Conservation (phyloP, 1,140 invertebrate genomes). For the Drosophila malerkotliana region DNA sequence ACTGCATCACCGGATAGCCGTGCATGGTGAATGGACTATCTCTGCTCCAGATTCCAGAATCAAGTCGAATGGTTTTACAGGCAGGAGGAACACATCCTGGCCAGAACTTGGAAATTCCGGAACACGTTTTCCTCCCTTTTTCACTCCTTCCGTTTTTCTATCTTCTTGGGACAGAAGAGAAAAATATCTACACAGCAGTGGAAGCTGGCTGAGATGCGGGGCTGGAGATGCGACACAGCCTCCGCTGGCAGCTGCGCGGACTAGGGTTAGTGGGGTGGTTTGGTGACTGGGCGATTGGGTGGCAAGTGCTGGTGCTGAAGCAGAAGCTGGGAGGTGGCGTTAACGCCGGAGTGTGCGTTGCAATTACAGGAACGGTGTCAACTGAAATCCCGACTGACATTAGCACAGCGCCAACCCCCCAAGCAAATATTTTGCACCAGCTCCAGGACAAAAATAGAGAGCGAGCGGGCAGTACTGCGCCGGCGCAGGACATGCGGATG, state of each 20-base stretch:
- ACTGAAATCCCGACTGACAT: slow-evolving; percentile 70
- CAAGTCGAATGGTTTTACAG: slow-evolving; percentile 1
- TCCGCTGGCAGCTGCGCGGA: slow-evolving; percentile 60
- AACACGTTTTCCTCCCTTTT: slow-evolving; percentile 40
- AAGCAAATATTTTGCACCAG: slow-evolving; percentile 47
- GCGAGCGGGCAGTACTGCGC: slow-evolving; percentile 30
- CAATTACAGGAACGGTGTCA: slow-evolving; percentile 76
- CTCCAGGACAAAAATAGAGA: slow-evolving; percentile 25
- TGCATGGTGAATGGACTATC: slow-evolving; percentile 82
- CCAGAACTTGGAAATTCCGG: slow-evolving; percentile 33
- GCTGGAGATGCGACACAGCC: slow-evolving; percentile 37
- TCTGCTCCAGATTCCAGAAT: not conserved
- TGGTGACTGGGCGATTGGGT: slow-evolving; percentile 15
- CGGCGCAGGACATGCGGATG: slow-evolving; percentile 46
- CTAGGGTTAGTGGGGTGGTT: slow-evolving; percentile 27
- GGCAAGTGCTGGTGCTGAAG: slow-evolving; percentile 16
- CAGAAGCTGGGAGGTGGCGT: slow-evolving; percentile 41
- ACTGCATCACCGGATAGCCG: slow-evolving; percentile 86
- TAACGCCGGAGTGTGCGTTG: slow-evolving; percentile 55
- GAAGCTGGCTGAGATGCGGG: slow-evolving; percentile 33
- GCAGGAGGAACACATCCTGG: slow-evolving; percentile 21
- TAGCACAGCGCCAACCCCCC: slow-evolving; percentile 68
- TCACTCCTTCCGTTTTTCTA: slow-evolving; percentile 16
- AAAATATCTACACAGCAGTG: slow-evolving; percentile 77
- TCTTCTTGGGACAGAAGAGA: slow-evolving; percentile 31